Base-by-base conservation (phyloP, 2,797 vertebrate species). In the Lacerta viridis region DNA sequence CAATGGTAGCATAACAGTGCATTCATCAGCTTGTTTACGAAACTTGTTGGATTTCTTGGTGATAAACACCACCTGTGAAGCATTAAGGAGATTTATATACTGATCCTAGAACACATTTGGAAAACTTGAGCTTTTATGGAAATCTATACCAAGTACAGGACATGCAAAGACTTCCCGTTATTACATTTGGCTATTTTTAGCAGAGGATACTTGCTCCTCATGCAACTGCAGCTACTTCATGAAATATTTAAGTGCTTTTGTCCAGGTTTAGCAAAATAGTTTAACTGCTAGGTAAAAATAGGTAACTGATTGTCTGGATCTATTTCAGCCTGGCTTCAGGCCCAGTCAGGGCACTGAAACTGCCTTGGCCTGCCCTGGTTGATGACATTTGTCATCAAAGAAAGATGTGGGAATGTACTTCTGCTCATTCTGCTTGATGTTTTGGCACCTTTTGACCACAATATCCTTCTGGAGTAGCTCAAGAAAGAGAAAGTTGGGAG, bases 221-320 rank as follows among this genome's bases (percentile, higher is more conserved):
- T 82, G 39, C 11, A 50, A n/a, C 46, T 84, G 29, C n/a, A 39
- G 17, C 69, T 36, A 17, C 27, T n/a, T 46, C 33, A 43, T 72
- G 23, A 71, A 83, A 83, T 83, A 50, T 25, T 46, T 17, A 50
- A 84, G 10, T 66, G 68, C 46, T 84, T 72, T 84, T 25, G n/a
- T 84, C n/a, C 29, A 84, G 5, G 1, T 55, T 55, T 55, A 15
- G 50, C 50, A 55, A 55, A 55, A 55, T 55, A 55, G 13, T 55
- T 55, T 84, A 33, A n/a, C 68, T 74, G 10, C 15, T 84, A 55
- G 50, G 39, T 46, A 74, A 5, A 84, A 59, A 11, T 55, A 55
- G 33, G 71, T 20, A 74, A 36, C 4, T 74, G 36, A 29, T 41
- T 25, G 39, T 18, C 39, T 82, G 25, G 50, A 55, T 55, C 50